These are phyloP conservation scores for Ctena decussata DNA, from an alignment of 2,888 invertebrate genomes.

Conservation along the genomic window DNA sequence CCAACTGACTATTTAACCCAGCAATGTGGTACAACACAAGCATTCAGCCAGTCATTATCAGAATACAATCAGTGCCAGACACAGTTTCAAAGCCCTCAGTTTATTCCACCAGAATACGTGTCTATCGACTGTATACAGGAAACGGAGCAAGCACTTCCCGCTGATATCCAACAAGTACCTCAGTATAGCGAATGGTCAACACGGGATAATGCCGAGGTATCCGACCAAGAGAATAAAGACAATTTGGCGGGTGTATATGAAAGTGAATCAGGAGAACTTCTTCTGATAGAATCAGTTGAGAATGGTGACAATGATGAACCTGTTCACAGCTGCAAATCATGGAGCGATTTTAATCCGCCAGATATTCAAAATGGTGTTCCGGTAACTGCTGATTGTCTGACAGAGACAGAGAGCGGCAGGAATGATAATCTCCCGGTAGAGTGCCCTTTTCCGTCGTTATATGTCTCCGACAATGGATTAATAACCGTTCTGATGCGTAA, in stretches of 20 bases:
- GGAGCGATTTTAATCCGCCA: neutral
- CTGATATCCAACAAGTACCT: neutral
- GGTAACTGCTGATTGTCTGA: neutral
- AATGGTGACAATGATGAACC: neutral
- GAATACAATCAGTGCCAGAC: neutral
- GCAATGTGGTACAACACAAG: neutral
- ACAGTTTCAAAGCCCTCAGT: neutral
- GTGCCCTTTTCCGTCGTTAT: conserved; percentile 83
- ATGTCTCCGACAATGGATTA: conserved; percentile 86
- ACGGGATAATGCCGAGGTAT: neutral
- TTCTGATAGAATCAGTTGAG: neutral
- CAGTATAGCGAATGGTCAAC: neutral
- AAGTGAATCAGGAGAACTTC: neutral
- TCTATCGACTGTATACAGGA: neutral
- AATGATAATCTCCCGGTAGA: neutral
- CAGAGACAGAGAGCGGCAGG: neutral
- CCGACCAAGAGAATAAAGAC: neutral
- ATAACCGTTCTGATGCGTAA: conserved; percentile 86
- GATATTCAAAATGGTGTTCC: neutral
- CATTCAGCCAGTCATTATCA: neutral
- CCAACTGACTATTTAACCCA: neutral
- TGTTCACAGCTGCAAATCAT: neutral
- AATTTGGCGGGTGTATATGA: neutral
- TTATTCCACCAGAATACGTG: neutral
- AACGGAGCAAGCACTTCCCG: neutral